Evolutionary conservation across 37 sponge, comb jelly and placozoan species (phyloP).

Genomic region (Agelas oroides): DNA sequence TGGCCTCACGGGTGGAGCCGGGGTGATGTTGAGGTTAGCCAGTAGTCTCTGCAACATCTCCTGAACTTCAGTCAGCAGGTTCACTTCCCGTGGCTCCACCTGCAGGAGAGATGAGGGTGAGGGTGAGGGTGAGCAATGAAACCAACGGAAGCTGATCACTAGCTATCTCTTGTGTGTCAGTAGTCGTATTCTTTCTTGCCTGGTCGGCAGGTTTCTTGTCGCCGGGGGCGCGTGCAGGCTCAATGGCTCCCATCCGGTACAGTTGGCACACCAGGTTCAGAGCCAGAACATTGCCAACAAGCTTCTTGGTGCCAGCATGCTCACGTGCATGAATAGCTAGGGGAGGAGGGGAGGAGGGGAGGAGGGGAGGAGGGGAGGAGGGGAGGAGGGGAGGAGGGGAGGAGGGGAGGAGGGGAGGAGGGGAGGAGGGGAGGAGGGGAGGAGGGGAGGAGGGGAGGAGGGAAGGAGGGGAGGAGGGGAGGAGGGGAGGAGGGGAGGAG

Average conservation of each 20-base stretch:
- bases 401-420: background rate
- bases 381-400: too few relatives aligned
- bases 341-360: background rate
- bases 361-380: too few relatives aligned
- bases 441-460: background rate
- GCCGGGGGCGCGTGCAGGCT: slow-evolving; percentile 42
- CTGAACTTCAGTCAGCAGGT: slow-evolving; percentile 7
- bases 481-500: too few relatives aligned
- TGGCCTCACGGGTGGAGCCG: slow-evolving; percentile 11
- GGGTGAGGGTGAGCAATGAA: too few relatives aligned
- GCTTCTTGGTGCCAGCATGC: slow-evolving; percentile 76
- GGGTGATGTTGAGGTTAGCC: slow-evolving; percentile 45
- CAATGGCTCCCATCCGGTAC: slow-evolving; percentile 76
- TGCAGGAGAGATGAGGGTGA: too few relatives aligned
- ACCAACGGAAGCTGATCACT: too few relatives aligned
- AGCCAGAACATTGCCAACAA: slow-evolving; percentile 60
- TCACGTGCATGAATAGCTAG: slow-evolving; percentile 62
- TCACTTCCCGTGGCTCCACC: slow-evolving; percentile 40
- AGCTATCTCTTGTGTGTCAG: too few relatives aligned
- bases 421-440: background rate
- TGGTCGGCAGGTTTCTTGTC: slow-evolving; percentile 37
- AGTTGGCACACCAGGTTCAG: slow-evolving; percentile 75
- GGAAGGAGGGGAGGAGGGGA: background rate
- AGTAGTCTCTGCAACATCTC: slow-evolving; percentile 25
- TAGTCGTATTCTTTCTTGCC: slow-evolving; percentile 9